Conservation (phyloP, 1,140 invertebrate genomes). For the Drosophila truncata region DNA sequence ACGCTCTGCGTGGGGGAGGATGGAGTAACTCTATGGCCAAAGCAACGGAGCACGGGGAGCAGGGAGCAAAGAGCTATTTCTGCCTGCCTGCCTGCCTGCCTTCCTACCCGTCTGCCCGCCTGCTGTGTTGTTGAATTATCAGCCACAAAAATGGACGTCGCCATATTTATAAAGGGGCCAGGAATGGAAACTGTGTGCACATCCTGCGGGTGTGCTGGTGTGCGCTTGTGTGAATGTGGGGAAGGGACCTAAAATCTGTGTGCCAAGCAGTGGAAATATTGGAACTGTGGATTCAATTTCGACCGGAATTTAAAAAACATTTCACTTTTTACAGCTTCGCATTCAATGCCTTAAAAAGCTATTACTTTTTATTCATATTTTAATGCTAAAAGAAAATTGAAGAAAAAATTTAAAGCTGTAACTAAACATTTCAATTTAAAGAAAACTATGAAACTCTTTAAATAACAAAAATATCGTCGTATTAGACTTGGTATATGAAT, state of each 20-base stretch:
- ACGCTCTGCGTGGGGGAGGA: constrained; percentile 11
- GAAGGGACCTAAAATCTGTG: constrained; percentile 8
- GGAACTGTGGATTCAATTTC: constrained; percentile 19
- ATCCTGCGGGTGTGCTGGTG: constrained; percentile 10
- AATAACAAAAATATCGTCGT: neutral
- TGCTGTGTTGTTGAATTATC: constrained; percentile 75
- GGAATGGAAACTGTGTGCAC: constrained; percentile 43
- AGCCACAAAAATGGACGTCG: constrained; percentile 82
- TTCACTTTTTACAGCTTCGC: constrained; percentile 15
- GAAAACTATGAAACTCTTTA: neutral
- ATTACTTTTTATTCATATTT: neutral
- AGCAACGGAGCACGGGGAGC: constrained; percentile 3
- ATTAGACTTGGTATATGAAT: no score
- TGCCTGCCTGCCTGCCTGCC: constrained; percentile 11
- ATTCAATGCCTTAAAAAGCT: constrained; percentile 6
- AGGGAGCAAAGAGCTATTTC: constrained; percentile 49
- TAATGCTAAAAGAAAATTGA: neutral
- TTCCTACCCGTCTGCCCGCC: constrained; percentile 8
- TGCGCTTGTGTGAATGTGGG: neutral
- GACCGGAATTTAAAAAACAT: constrained; percentile 10
- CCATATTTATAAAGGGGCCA: constrained; percentile 68
- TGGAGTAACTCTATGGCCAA: constrained; percentile 20
- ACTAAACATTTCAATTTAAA: neutral
- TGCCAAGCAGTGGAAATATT: constrained; percentile 19
- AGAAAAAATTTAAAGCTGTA: neutral